Evolutionary conservation across 1,140 invertebrate genomes (phyloP), one percentile per base, ranked within the genome.

Genomic region (Holotrichia oblita): DNA sequence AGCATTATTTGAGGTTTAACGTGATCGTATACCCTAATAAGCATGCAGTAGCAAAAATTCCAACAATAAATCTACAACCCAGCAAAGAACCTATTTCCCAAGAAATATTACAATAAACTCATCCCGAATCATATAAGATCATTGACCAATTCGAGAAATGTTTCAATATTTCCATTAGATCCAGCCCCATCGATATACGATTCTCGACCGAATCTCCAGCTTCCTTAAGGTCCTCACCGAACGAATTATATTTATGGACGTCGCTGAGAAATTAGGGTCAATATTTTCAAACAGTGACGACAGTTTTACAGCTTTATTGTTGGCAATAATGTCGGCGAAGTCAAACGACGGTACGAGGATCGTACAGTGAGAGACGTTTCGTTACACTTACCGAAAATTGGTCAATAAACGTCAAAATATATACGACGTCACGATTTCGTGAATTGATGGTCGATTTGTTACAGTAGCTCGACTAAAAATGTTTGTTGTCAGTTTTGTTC

Each of bases 201-300:
- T 40, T 40, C 14, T 73, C 72, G 72, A 10, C 72, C 40, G 24
- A 73, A 73, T 40, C 72, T n/a, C 7, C 40, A 2, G n/a, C 27
- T 1, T 20, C 7, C 72, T 40, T 73, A 40, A 41, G 72, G 9
- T 7, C 6, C 24, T 40, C 7, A 6, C 12, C 27, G 14, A 2
- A 40, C 72, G 10, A 17, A 20, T 10, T 27, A 64, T 64, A 64
- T 64, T 64, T 64, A 64, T 12, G 61, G 17, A 64, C 61, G 24
- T 73, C 24, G 27, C 9, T 17, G n/a, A 42, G 64, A 40, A 78
- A 78, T 73, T 69, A 78, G 77, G 55, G 59, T 61, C 59, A 78
- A 78, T 69, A 69, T 78, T 78, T 78, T 40, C 77, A 78, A 78
- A 78, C 77, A 78, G 77, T 78, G 77, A 61, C 77, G 77, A 78